Evolutionary conservation across 2,888 invertebrate species (phyloP), one percentile per base, ranked within the genome.

Genomic region (Lagria hirta): DNA sequence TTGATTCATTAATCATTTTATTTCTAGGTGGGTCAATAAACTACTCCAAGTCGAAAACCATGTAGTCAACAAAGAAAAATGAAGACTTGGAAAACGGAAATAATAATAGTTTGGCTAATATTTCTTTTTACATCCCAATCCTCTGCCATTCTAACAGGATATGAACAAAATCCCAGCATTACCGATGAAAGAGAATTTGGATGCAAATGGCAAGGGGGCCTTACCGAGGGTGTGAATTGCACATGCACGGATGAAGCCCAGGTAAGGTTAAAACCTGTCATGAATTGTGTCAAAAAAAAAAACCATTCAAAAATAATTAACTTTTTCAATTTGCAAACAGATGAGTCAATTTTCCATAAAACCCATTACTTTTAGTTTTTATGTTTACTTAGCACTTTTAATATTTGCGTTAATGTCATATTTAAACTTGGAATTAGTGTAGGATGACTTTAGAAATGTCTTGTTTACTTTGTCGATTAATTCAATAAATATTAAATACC

Each of bases 131-230:
- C 41, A 17, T 20, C 32, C 4, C 14, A 28, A 12, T 23, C 27
- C 35, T 22, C 29, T 43, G 53, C 47, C 10, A 36, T 54, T 38
- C 26, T 54, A 10, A 48, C 54, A 33, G 54, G 54, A 40, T 43
- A 48, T 33, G 44, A 51, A 34, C 18, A 22, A 29, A 20, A 28
- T 13, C 28, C 40, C n/a, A 62, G 64, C 41, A 60, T 70, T 38
- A 66, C 68, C 3, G 56, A 55, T 17, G 56, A 60, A 24, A 51
- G 49, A 38, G 56, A 61, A 37, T 70, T 61, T 47, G 66, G 67
- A 11, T 71, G 71, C 43, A 46, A 52, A 17, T 69, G 69, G 70
- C 48, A 53, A 26, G 70, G 70, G 13, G 69, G 69, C 7, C 62
- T 57, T 12, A 51, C 43, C 34, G 54, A 52, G 10, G 59, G 50